phyloP scores from a whole-genome alignment of 2,888 invertebrate genomes.

The Phrixothrix hirtus region DNA sequence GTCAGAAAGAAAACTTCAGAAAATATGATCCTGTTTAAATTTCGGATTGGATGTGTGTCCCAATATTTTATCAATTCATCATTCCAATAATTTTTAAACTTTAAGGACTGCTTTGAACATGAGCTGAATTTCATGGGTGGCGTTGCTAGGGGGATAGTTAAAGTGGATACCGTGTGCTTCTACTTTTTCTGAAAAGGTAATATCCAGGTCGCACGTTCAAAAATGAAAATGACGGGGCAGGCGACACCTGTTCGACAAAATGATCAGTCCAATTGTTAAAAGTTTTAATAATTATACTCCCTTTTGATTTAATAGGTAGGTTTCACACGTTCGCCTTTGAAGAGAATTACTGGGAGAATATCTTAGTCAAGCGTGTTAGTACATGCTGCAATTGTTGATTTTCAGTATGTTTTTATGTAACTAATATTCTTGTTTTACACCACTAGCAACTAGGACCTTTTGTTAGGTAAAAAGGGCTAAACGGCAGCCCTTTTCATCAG shows the following conservation, averaged over 20 bases:
- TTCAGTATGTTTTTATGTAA: slow-evolving; percentile 41
- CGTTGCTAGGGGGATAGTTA: slow-evolving; percentile 47
- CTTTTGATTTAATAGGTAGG: slow-evolving; percentile 7
- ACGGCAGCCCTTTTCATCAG: slow-evolving; percentile 38
- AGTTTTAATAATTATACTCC: too few relatives aligned
- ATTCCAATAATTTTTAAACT: slow-evolving; percentile 46
- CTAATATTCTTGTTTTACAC: slow-evolving; percentile 38
- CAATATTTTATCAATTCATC: slow-evolving; percentile 43
- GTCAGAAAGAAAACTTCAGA: too few relatives aligned
- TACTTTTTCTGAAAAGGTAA: slow-evolving; percentile 41
- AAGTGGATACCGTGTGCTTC: slow-evolving; percentile 39
- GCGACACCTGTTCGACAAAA: slow-evolving; percentile 34
- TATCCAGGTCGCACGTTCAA: slow-evolving; percentile 43
- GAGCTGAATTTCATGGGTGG: slow-evolving; percentile 48
- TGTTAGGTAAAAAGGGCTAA: slow-evolving; percentile 36
- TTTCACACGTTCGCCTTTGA: slow-evolving; percentile 25
- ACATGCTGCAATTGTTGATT: slow-evolving; percentile 39
- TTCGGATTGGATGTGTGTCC: slow-evolving; percentile 38
- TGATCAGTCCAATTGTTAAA: slow-evolving; percentile 1
- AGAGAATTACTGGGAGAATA: slow-evolving; percentile 12
- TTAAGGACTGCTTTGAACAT: slow-evolving; percentile 45
- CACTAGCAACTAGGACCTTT: slow-evolving; percentile 33
- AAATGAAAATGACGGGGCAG: slow-evolving; percentile 37
- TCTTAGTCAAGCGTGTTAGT: slow-evolving; percentile 36
- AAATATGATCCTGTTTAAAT: too few relatives aligned